A percentile compares a stretch with the other conserved stretches of the same genome.
Conservation (phyloP, 2,797 vertebrate genomes). For the Sebastes oblongus region DNA sequence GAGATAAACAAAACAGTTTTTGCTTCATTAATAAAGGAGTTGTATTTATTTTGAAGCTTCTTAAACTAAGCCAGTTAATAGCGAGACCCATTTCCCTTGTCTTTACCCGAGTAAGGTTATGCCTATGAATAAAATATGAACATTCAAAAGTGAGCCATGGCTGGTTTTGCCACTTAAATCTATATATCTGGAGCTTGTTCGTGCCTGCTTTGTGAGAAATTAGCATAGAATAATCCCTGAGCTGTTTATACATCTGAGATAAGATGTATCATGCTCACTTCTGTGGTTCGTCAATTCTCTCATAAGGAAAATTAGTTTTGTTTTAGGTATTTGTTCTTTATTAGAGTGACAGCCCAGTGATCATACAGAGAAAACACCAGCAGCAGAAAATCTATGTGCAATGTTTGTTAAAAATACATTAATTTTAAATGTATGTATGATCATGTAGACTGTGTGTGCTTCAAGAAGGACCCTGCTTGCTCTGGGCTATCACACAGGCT, state of each 20-base stretch:
- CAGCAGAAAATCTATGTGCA: background rate
- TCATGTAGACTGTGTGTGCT: constrained; percentile 4
- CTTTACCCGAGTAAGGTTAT: background rate
- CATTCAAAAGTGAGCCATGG: background rate
- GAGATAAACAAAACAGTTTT: background rate
- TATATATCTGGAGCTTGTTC: background rate
- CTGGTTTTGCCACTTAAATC: constrained; percentile 2
- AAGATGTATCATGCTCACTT: background rate
- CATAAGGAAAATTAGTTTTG: background rate
- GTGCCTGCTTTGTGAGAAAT: constrained; percentile 8
- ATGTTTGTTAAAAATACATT: background rate
- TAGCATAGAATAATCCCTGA: background rate
- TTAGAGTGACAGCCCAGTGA: background rate
- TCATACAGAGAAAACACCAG: constrained; percentile 2
- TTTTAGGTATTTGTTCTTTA: background rate
- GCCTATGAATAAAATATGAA: constrained; percentile 3
- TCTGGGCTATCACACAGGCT: constrained; percentile 56
- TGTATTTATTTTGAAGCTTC: background rate
- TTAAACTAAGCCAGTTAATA: background rate
- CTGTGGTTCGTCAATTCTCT: background rate
- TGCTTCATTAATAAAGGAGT: background rate
- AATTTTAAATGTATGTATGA: constrained; percentile 7
- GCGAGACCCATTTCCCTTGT: background rate
- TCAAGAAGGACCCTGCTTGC: constrained; percentile 35
- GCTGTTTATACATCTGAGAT: background rate